Base-by-base conservation (phyloP, 2,888 invertebrate genomes). In the Monochamus alternatus region DNA sequence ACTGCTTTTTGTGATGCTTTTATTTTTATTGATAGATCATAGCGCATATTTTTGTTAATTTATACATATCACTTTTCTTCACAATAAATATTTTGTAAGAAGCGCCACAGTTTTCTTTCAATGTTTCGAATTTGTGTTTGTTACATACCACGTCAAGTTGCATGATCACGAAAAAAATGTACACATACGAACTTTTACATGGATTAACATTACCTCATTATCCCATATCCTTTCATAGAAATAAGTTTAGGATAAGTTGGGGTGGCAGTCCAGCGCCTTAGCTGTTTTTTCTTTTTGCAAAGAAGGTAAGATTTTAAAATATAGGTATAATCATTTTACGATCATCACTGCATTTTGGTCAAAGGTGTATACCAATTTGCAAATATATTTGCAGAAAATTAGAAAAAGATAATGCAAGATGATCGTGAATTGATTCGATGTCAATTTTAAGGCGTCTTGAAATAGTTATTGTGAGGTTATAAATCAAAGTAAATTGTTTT, bases 181-280 rank as follows among this genome's bases (percentile, higher is more conserved):
- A 79, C 77, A 79, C 77, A 78, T 78, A 78, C 80, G 77, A 78
- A 75, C 67, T 75, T 64, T 47, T 59, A 75, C 73, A 75, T 70
- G 44, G 65, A 78, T 76, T 79, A 74, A 73, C 75, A 74, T 73
- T n/a, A 75, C 76, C 44, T 67, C 72, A 69, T 52, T 60, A 59
- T 30, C 65, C 63, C 73, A 73, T 32, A 62, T 73, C 73, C 67
- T 52, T 52, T 59, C 51, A 60, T 72, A 74, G 63, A 59, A 30
- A 74, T 68, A 74, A 74, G 74, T 66, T 10, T 73, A 74, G 67
- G 62, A 9, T 74, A 69, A 14, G 32, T 60, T 69, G 47, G 60
- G 69, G 47, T 31, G 69, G 60, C 60, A 60, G 31, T 30, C 10
- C n/a, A 59, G 43, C 55, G 4, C 12, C 31, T 43, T 68, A 43